phyloP scores from a whole-genome alignment of 2,888 invertebrate species.

The Cantharis nigra region DNA sequence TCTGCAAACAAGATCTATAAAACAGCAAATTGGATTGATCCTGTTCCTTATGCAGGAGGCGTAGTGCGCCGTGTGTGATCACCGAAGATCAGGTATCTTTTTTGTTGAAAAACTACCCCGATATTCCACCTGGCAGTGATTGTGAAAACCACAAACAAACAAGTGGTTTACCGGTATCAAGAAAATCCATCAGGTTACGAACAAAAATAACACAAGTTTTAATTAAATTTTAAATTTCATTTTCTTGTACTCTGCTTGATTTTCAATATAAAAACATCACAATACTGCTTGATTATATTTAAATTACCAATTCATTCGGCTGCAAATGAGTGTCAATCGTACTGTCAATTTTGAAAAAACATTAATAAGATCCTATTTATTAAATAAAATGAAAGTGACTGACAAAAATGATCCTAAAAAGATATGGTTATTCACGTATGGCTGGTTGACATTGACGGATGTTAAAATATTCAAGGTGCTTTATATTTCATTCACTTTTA shows the following conservation, averaged over 20 bases:
- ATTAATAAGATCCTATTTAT: conserved; percentile 15
- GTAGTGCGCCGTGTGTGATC: neutral
- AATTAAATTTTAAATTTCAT: neutral
- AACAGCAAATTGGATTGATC: neutral
- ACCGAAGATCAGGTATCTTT: neutral
- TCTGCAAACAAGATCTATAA: neutral
- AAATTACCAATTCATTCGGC: conserved; percentile 14
- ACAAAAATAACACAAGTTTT: neutral
- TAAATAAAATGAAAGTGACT: conserved; percentile 18
- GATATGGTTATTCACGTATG: conserved; percentile 21
- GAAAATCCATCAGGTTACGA: neutral
- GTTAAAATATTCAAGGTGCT: conserved; percentile 17
- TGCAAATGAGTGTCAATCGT: conserved; percentile 1
- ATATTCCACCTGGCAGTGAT: neutral
- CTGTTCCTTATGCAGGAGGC: neutral
- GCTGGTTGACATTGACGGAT: conserved; percentile 17
- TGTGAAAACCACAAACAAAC: neutral
- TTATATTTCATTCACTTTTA: conserved; percentile 4
- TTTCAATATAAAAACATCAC: neutral
- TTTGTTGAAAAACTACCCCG: neutral
- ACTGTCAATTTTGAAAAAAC: conserved; percentile 6
- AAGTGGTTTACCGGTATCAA: neutral
- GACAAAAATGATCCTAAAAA: conserved; percentile 20
- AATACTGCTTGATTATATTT: conserved; percentile 7
- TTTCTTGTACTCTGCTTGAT: neutral